Evolutionary conservation across 2,888 invertebrate species (phyloP).

Genomic region (Lochmaea capreae): DNA sequence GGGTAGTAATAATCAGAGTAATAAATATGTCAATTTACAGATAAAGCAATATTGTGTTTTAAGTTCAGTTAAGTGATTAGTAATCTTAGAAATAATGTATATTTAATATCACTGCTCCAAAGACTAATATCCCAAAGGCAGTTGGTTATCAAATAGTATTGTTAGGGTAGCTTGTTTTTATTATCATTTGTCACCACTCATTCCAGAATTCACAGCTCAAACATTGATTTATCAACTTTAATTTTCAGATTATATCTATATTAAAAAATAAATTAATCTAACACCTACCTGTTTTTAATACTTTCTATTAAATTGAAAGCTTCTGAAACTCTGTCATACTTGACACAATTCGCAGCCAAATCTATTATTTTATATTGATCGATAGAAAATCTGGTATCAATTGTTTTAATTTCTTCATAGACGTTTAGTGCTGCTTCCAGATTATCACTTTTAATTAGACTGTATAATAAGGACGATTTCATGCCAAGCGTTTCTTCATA

Average conservation of each 20-base stretch:
- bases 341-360: constrained; percentile 71
- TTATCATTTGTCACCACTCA: too few relatives aligned
- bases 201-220: background rate
- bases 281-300: constrained; percentile 9
- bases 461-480: constrained; percentile 73
- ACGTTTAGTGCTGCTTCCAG: constrained; percentile 68
- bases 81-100: too few relatives aligned
- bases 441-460: constrained; percentile 71
- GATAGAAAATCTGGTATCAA: constrained; percentile 69
- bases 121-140: too few relatives aligned
- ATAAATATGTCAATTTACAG: too few relatives aligned
- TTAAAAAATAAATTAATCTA: constrained; percentile 3
- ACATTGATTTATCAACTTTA: background rate
- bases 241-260: background rate
- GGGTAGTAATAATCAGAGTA: too few relatives aligned
- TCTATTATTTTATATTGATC: constrained; percentile 77
- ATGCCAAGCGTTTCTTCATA: constrained; percentile 67
- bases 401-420: constrained; percentile 68
- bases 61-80: too few relatives aligned
- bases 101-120: too few relatives aligned
- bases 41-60: too few relatives aligned
- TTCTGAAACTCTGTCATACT: constrained; percentile 64
- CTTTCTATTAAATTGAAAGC: constrained; percentile 67
- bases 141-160: too few relatives aligned
- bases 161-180: too few relatives aligned